These are phyloP conservation scores for Argyresthia goedartella DNA, from an alignment of 2,888 invertebrate genomes.

Conservation along the genomic window DNA sequence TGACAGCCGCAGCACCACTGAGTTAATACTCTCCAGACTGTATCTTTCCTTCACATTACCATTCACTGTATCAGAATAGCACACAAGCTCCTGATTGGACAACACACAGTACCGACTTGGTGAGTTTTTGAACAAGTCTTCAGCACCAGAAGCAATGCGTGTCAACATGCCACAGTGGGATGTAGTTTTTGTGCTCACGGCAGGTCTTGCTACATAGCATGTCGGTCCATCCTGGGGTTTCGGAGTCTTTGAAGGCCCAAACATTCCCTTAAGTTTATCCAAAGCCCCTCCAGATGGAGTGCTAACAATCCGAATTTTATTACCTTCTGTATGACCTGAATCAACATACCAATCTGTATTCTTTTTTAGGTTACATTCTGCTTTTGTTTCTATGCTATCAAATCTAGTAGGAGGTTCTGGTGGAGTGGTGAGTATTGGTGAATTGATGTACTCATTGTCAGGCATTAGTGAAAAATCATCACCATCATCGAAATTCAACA, in stretches of 20 bases:
- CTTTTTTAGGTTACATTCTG: conserved; percentile 32
- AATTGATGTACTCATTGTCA: conserved; percentile 59
- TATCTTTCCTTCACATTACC: conserved; percentile 78
- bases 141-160: conserved; percentile 68
- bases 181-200: too few relatives aligned
- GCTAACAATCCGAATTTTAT: conserved; percentile 15
- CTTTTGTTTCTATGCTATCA: conserved; percentile 70
- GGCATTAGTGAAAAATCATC: conserved; percentile 36
- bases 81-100: conserved; percentile 78
- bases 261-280: too few relatives aligned
- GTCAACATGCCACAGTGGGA: conserved; percentile 74
- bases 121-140: conserved; percentile 81
- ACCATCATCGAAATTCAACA: conserved; percentile 72
- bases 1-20: conserved; percentile 70
- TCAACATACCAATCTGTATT: conserved; percentile 54
- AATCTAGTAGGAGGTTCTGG: conserved; percentile 62
- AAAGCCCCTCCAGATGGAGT: neutral
- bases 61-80: conserved; percentile 80
- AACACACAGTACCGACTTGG: conserved; percentile 80
- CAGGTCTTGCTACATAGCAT: too few relatives aligned
- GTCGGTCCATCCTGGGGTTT: conserved; percentile 25
- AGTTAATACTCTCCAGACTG: conserved; percentile 74
- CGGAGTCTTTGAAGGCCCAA: conserved; percentile 18
- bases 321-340: conserved; percentile 15
- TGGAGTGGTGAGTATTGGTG: conserved; percentile 45